These are phyloP conservation scores for Pantherophis guttatus DNA, from an alignment of 2,113 vertebrate genomes.

Conservation along the genomic window DNA sequence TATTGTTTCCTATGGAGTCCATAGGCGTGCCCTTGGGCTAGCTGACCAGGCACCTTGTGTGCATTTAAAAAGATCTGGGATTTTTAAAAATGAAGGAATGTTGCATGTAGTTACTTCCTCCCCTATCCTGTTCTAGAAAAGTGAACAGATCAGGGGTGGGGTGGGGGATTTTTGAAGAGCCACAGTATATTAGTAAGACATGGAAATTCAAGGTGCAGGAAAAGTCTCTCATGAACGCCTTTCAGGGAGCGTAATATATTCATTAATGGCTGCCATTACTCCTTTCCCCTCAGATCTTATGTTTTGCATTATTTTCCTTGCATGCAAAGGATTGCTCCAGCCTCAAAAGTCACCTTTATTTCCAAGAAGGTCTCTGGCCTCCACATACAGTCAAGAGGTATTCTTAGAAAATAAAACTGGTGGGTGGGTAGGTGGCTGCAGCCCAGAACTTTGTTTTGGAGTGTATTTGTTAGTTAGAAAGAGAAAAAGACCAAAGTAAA, in stretches of 20 bases:
- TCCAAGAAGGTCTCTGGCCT: not conserved
- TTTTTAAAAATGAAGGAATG: not conserved
- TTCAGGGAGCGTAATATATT: not conserved
- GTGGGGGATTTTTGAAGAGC: not conserved
- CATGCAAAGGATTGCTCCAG: not conserved
- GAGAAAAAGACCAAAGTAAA: not conserved
- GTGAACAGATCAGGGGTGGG: not conserved
- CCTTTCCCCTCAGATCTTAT: not conserved
- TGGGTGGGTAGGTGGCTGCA: not conserved
- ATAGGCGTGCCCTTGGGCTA: not conserved
- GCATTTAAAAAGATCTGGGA: not conserved
- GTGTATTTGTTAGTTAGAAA: not conserved
- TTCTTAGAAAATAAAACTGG: not conserved
- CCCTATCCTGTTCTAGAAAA: not conserved
- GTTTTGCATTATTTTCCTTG: not conserved
- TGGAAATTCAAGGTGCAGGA: not conserved
- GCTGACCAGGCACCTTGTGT: not conserved
- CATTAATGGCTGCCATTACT: not conserved
- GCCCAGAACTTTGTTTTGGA: not conserved
- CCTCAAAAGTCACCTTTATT: not conserved
- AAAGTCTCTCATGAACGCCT: not conserved
- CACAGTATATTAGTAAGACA: not conserved
- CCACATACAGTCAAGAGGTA: not conserved
- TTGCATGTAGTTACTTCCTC: not conserved
- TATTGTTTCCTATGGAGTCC: not conserved